Evolutionary conservation across 2,888 invertebrate species (phyloP), one percentile per base, ranked within the genome.

Genomic region (Lordiphosa andalusiaca): DNA sequence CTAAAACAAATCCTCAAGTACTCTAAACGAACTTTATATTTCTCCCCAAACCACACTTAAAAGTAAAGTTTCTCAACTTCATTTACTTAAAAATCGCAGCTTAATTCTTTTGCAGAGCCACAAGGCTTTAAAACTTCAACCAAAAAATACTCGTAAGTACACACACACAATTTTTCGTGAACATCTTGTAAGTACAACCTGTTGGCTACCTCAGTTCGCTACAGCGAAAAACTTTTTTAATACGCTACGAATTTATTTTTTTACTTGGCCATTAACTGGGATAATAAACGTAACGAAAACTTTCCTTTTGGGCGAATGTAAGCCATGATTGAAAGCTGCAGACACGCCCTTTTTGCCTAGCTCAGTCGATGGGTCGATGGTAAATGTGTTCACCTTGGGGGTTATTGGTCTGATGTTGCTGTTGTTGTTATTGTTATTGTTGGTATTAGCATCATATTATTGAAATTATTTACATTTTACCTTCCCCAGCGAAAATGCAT

Each of bases 361-460:
- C 12, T 30, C 10, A 6, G 21, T 4, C 23, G 23, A 6, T 23
- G 23, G 23, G 10, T 21, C 21, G 49, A 35, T 41, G 13, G 52
- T 62, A 71, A 74, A 61, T 63, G 58, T 48, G 71, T 64, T 68
- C 69, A 74, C 80, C 75, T 56, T 69, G 56, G 56, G 50, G 51
- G 10, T 33, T 42, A 13, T 35, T 12, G 35, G 13, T 39, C 39
- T 21, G 16, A 19, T 58, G 55, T 50, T 42, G n/a, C n/a, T n/a
- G 59, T 40, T 60, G 40, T 36, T 73, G 40, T 50, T 42, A 16
- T 16, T 16, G 59, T 40, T 60, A 38, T 36, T 73, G 40, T 56
- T 50, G 56, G 65, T 64, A 75, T 74, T 78, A 75, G 72, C 80
- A 75, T 74, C 75, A 73, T 68, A 78, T 73, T 73, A 78, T 78